Base-by-base conservation (phyloP, 2,797 vertebrate species). In the Leptatherina wallacei region DNA sequence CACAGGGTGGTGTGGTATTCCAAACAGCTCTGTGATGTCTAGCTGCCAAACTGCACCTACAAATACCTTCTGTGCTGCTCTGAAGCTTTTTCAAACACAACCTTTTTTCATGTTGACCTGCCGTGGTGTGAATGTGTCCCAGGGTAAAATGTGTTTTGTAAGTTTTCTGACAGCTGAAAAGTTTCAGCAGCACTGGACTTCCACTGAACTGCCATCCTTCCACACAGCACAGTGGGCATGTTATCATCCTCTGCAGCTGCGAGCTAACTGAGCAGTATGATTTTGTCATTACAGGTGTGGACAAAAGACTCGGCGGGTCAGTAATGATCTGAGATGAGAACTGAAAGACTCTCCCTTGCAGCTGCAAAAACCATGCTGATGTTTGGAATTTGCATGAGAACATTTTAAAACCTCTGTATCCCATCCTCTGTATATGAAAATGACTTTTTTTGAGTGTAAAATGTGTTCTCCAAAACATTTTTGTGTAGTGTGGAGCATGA, bases 1-100 rank as follows among this genome's bases (percentile, higher is more conserved):
- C 77, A 69, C 69, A 77, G 27, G 27, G 4, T 44, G 52, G 81
- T 86, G 91, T 79, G 88, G 87, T 84, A 82, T 88, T 91, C 80
- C 78, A 61, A 86, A 77, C 60, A 51, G 55, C 47, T 59, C 69
- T 72, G 84, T 65, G 49, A 85, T 62, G 36, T 88, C 35, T 54
- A 66, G 71, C 71, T 75, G 75, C 62, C 61, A 77, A 58, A 56
- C 59, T 61, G 51, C 35, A 69, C 58, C 49, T 58, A 32, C 30
- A 2, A 47, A 65, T 57, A 2, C 36, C 54, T 40, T 60, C 38
- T 29, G 42, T 20, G 33, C 69, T 27, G 63, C 47, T 67, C 60
- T 38, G 51, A 69, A 54, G 58, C 42, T 42, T 71, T 80, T 42
- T n/a, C 66, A 69, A 64, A 75, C 58, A 42, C 10, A 57, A 6